phyloP scores from a whole-genome alignment of 2,888 invertebrate genomes.

The Chrysotoxum bicinctum region DNA sequence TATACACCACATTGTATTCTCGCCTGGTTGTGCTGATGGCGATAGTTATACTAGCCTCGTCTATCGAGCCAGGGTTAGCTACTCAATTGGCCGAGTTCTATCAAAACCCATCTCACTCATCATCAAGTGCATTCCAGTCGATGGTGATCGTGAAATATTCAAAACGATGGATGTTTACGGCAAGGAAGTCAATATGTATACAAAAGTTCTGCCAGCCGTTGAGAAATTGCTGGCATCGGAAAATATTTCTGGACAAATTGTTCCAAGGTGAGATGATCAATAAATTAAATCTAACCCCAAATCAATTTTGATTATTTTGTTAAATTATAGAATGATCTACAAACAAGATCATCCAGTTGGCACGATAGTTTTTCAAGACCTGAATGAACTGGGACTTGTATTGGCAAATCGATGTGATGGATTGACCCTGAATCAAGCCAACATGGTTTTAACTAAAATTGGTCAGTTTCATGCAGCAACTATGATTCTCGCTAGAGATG shows the following conservation, averaged over 20 bases:
- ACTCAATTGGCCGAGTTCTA: not conserved
- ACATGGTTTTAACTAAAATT: slow-evolving; percentile 81
- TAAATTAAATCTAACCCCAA: not conserved
- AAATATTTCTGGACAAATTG: slow-evolving; percentile 46
- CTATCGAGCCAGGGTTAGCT: slow-evolving; percentile 55
- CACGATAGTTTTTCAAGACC: slow-evolving; percentile 74
- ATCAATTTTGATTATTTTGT: not conserved
- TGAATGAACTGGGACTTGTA: slow-evolving; percentile 77
- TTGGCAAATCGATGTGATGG: slow-evolving; percentile 82
- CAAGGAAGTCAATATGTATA: slow-evolving; percentile 74
- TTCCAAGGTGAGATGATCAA: slow-evolving; percentile 47
- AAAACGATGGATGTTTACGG: slow-evolving; percentile 70
- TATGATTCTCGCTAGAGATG: slow-evolving; percentile 82
- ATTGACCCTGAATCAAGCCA: slow-evolving; percentile 82
- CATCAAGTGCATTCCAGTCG: slow-evolving; percentile 61
- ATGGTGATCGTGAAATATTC: slow-evolving; percentile 57
- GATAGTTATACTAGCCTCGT: slow-evolving; percentile 67
- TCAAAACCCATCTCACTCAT: slow-evolving; percentile 51
- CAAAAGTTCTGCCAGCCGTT: slow-evolving; percentile 69
- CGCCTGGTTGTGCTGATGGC: slow-evolving; percentile 64
- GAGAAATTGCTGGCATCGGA: slow-evolving; percentile 39
- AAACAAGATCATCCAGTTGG: slow-evolving; percentile 42
- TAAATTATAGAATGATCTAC: slow-evolving; percentile 46
- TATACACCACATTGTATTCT: slow-evolving; percentile 48
- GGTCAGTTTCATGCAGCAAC: slow-evolving; percentile 83